Base-by-base conservation (phyloP, 30 jellyfish, hydroid and myxozoan species). In the Hydra vulgaris region DNA sequence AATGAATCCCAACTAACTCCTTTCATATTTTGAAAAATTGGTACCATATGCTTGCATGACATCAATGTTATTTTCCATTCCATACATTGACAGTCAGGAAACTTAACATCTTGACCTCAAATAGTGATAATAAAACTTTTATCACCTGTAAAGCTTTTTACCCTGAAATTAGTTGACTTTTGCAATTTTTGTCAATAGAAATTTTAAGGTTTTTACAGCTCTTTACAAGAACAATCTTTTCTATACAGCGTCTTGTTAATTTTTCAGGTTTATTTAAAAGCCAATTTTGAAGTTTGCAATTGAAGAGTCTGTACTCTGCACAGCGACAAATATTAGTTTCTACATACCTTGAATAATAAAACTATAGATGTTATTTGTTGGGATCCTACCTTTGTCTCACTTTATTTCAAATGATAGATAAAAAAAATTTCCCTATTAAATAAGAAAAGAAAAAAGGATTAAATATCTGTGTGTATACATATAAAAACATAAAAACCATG, bases 221-320 rank as follows among this genome's bases (percentile, higher is more conserved):
- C 71, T 56, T 56, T 56, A 56, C 71, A 56, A 56, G 71, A 56
- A 56, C 71, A 56, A 56, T 56, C 71, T 56, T 56, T 56, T 56
- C 71, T n/a, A n/a, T 15, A 56, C 71, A 56, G n/a, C 71, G 71
- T 56, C n/a, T 56, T 56, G 71, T 56, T 15, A 56, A 56, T 56
- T 56, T 56, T 17, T 17, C 71, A 56, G 71, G 71, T 56, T 56
- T 56, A n/a, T 56, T 56, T 15, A 17, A 56, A 17, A 56, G 71
- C 71, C 71, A 56, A 17, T 56, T 56, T 56, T 17, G n/a, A 15
- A 56, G 71, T 17, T 56, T 56, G 17, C 71, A 15, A 56, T 56
- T 56, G 71, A 18, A 71, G 79, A 71, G 79, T 71, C 79, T 71
- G 53, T 71, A 71, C 79, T 21, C 79, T 18, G 79, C 17, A 15